phyloP scores from a whole-genome alignment of 1,140 invertebrate genomes.

The Ylistrum balloti region DNA sequence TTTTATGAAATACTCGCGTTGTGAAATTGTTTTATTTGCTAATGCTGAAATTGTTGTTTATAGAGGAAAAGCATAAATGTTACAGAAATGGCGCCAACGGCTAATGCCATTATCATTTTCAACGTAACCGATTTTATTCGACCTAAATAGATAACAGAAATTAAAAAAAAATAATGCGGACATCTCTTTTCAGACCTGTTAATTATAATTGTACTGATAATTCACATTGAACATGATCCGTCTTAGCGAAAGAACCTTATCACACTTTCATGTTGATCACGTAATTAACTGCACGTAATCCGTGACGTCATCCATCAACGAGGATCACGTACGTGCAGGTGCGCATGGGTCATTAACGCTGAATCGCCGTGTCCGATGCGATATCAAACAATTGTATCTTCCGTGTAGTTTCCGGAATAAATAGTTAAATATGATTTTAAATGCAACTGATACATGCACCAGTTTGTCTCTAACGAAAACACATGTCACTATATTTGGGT shows the following conservation, averaged over 20 bases:
- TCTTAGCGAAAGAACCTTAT: neutral
- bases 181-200: too few relatives aligned
- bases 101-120: neutral
- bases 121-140: neutral
- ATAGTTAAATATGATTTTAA: too few relatives aligned
- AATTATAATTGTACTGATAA: too few relatives aligned
- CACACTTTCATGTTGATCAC: neutral
- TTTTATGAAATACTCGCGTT: too few relatives aligned
- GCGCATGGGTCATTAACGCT: neutral
- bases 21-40: too few relatives aligned
- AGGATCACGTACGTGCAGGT: neutral
- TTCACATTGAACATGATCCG: neutral
- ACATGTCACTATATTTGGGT: neutral
- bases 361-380: neutral
- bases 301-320: neutral
- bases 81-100: too few relatives aligned
- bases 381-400: neutral
- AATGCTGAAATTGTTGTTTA: too few relatives aligned
- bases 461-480: neutral
- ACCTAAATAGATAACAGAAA: neutral
- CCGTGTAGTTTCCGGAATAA: neutral
- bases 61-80: too few relatives aligned
- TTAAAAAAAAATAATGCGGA: too few relatives aligned
- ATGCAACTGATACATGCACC: neutral
- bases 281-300: neutral